These are phyloP conservation scores for Picus viridis DNA, from an alignment of 2,797 vertebrate species.

Conservation along the genomic window DNA sequence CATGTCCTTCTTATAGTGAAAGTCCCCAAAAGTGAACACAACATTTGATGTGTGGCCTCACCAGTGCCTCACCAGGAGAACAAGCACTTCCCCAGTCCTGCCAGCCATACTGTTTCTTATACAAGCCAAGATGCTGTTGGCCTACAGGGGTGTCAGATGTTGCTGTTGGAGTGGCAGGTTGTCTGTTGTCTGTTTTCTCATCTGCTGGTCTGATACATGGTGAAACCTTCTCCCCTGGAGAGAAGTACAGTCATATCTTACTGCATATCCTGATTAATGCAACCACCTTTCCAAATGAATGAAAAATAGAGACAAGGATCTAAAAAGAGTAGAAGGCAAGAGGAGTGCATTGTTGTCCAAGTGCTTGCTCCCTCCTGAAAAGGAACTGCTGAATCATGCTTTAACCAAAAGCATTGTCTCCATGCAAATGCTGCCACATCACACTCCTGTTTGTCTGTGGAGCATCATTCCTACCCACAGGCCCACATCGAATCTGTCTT, in stretches of 20 bases:
- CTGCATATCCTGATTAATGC: neutral
- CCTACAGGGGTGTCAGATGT: no score
- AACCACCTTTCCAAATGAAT: neutral
- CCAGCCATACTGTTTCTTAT: no score
- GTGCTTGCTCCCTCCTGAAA: neutral
- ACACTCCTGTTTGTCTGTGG: neutral
- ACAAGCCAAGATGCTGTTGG: no score
- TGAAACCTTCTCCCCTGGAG: neutral
- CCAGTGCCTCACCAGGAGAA: no score
- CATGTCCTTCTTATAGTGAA: no score
- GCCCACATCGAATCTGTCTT: neutral
- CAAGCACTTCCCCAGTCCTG: no score
- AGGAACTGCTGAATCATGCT: neutral
- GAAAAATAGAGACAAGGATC: neutral
- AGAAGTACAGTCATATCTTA: neutral
- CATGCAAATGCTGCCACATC: neutral
- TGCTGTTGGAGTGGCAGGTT: fast-evolving
- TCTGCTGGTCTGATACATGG: neutral
- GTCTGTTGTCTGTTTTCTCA: neutral
- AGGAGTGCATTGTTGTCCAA: neutral
- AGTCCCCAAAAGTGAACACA: no score
- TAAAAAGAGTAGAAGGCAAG: neutral
- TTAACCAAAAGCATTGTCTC: neutral
- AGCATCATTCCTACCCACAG: neutral
- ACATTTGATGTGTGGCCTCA: no score